Percentiles rank a stretch among this genome's conserved stretches.
Conservation (phyloP, 2,888 invertebrate species). For the Drosophila birchii region DNA sequence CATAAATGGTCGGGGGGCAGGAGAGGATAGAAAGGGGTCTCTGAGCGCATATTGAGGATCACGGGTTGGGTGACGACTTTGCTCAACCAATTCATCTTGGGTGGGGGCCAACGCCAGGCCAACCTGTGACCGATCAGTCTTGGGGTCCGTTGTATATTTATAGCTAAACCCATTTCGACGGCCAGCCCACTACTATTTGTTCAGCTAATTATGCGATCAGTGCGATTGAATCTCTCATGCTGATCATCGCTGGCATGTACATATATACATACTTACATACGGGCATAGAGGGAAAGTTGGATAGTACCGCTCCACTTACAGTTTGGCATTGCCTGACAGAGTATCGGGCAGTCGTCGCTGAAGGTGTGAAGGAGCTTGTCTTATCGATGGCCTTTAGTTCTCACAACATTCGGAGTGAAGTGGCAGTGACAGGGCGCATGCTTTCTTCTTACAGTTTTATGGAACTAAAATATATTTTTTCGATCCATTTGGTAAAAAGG, state of each 20-base stretch:
- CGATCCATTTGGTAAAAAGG: background rate
- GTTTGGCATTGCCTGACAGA: background rate
- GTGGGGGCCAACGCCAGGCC: constrained; percentile 6
- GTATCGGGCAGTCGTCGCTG: constrained; percentile 3
- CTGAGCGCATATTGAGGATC: constrained; percentile 17
- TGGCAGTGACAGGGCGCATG: constrained; percentile 2
- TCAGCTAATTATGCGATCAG: constrained; percentile 57
- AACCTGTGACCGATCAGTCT: constrained; percentile 42
- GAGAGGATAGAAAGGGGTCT: background rate
- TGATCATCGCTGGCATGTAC: constrained; percentile 1
- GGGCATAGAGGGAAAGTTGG: constrained; percentile 12
- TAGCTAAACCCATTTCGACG: constrained; percentile 25
- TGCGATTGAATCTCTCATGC: constrained; percentile 42
- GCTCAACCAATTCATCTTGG: constrained; percentile 13
- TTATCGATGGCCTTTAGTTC: constrained; percentile 11
- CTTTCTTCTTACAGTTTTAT: background rate
- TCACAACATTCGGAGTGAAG: background rate
- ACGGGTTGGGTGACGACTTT: constrained; percentile 21
- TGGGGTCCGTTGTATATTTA: constrained; percentile 37
- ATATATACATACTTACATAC: background rate
- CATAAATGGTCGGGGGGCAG: background rate
- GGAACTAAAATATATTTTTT: no score
- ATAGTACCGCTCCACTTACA: constrained; percentile 16
- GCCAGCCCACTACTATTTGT: constrained; percentile 45
- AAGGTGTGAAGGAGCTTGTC: background rate